Evolutionary conservation across 2,797 vertebrate species (phyloP), one percentile per base, ranked within the genome.

Genomic region (Ispidina lecontei): DNA sequence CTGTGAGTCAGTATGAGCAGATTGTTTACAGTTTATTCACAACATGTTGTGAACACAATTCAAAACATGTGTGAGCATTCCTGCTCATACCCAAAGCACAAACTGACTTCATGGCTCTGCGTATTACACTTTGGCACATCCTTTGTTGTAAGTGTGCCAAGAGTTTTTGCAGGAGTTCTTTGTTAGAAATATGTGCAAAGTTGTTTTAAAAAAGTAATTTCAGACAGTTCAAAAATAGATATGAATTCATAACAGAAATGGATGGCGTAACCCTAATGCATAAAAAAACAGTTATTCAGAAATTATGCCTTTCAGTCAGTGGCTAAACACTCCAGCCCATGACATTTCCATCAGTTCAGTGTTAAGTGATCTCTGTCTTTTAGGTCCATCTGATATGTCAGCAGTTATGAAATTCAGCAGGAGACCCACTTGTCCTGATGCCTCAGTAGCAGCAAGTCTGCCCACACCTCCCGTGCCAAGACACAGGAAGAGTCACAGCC

Each of bases 401-500:
- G 97, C 97, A 41, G 93, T 98, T 33, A 91, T 98, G 90, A 98
- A 98, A 95, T 99, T 98, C 92, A 98, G 96, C 97, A 98, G 99
- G 52, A 98, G 99, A 62, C 99, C 99, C 46, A 99, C 99, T 4
- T 99, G 99, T 95, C 99, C 99, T 4, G 99, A 99, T 12, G 97
- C 99, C 12, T 99, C 99, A 7, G 98, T 99, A 74, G 98, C 98
- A 35, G 97, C 98, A 64, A 98, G 97, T 79, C 98, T 99, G 37
- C 97, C 98, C 70, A 99, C 99, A 1, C 98, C 99, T 6, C 99
- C 99, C 6, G 98, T 99, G 22, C 98, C 99, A 20, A 98, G 99
- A 91, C 99, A 99, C 97, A 98, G 99, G 95, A 99, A 99, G 98
- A 99, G 99, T 95, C 99, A 99, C 96, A 99, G 99, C 94, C 97